A percentile compares a stretch with the other conserved stretches of the same genome.
These are phyloP conservation scores for Drosophila pseudotakahashii DNA, from an alignment of 2,888 invertebrate genomes.

Conservation along the genomic window DNA sequence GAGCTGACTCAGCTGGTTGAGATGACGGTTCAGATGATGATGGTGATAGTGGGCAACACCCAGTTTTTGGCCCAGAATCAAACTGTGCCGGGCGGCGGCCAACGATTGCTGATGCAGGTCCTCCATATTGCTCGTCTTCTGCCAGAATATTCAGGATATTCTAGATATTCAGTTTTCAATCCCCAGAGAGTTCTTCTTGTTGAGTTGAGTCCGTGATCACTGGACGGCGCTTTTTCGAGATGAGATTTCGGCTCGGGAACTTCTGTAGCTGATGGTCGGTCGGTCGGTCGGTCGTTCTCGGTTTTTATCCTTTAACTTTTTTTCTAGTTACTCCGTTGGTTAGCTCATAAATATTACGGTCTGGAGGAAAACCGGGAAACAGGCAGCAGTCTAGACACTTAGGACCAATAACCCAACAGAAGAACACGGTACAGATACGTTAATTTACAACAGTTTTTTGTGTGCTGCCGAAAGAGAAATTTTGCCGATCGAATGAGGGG, in stretches of 20 bases:
- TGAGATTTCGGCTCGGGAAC: background rate
- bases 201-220: background rate
- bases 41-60: background rate
- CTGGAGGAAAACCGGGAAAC: conserved; percentile 22
- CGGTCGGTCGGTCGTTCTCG: too few relatives aligned
- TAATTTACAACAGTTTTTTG: conserved; percentile 50
- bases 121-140: background rate
- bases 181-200: background rate
- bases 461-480: conserved; percentile 62
- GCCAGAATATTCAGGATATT: background rate
- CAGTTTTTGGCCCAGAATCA: conserved; percentile 29
- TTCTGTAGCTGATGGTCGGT: background rate
- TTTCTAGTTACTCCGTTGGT: background rate
- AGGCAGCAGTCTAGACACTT: conserved; percentile 16
- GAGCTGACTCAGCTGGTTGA: conserved; percentile 5
- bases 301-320: background rate
- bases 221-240: background rate
- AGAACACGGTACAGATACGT: conserved; percentile 43
- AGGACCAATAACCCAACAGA: conserved; percentile 27
- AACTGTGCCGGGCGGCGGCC: conserved; percentile 13
- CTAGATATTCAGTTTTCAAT: too few relatives aligned
- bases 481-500: conserved; percentile 57
- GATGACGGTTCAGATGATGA: background rate
- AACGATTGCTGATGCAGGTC: conserved; percentile 4
- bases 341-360: background rate